Conservation (phyloP, 2,113 vertebrate species). For the Macrotus californicus region DNA sequence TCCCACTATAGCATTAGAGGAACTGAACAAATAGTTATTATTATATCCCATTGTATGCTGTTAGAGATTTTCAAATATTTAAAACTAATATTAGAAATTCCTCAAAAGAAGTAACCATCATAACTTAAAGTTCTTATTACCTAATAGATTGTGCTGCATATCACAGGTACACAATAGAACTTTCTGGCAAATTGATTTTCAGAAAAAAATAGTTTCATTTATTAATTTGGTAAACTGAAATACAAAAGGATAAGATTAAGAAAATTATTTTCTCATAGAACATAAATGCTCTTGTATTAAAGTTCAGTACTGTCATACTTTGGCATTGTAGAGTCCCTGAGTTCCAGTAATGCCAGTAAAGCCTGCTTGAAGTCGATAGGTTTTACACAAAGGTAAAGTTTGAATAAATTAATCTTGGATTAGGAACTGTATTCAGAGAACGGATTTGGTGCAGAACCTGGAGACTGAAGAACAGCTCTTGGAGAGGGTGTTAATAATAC, state of each 20-base stretch:
- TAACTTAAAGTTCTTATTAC: neutral
- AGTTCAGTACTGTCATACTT: neutral
- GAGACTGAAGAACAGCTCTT: constrained; percentile 6
- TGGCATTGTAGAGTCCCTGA: neutral
- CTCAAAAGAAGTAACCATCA: neutral
- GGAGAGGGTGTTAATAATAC: constrained; percentile 48
- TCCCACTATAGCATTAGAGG: neutral
- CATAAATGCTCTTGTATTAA: neutral
- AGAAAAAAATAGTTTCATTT: neutral
- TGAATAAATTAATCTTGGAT: constrained; percentile 44
- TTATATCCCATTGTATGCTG: neutral
- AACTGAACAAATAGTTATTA: neutral
- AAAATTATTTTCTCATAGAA: neutral
- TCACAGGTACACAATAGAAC: neutral
- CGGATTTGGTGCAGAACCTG: neutral
- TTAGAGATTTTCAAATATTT: constrained; percentile 13
- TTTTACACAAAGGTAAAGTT: constrained; percentile 30
- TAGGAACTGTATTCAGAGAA: neutral
- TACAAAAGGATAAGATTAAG: neutral
- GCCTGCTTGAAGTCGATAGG: neutral
- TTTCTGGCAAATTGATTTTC: neutral
- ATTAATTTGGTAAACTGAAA: neutral
- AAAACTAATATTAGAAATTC: neutral
- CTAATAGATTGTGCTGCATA: neutral
- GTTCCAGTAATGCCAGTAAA: neutral